Conservation (phyloP, 2,888 invertebrate genomes). For the Flexamia atlantica region DNA sequence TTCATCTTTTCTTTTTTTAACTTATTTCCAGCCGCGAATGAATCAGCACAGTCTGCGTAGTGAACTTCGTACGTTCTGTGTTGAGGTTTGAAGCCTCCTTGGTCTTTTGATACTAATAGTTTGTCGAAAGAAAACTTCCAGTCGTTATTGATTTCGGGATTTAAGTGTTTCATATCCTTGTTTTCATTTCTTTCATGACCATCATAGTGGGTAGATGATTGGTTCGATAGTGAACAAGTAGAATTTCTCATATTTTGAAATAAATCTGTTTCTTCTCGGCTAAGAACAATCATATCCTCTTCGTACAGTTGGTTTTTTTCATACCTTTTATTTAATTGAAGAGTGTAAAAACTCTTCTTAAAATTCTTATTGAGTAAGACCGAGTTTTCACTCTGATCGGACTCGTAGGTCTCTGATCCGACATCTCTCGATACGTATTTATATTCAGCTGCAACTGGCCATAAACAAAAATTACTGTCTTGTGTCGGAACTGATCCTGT, state of each 20-base stretch:
- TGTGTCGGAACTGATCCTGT: neutral
- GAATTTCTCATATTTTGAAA: neutral
- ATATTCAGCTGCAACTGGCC: constrained; percentile 36
- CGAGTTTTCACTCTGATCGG: constrained; percentile 4
- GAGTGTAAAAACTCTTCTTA: constrained; percentile 31
- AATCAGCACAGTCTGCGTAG: constrained; percentile 19
- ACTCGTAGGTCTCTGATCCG: neutral
- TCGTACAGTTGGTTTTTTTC: constrained; percentile 26
- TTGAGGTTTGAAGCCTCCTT: neutral
- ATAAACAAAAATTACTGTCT: neutral
- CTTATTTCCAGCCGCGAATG: neutral
- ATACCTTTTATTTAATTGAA: constrained; percentile 37
- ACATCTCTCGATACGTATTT: constrained; percentile 3
- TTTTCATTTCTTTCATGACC: neutral
- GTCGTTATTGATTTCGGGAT: neutral
- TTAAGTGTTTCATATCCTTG: neutral
- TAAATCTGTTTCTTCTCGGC: neutral
- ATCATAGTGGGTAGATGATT: neutral
- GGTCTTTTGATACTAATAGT: neutral
- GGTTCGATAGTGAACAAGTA: constrained; percentile 1
- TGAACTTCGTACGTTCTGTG: neutral
- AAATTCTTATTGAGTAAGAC: neutral
- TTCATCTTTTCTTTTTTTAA: constrained; percentile 6
- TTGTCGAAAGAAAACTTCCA: constrained; percentile 5
- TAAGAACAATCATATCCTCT: constrained; percentile 35